Evolutionary conservation across 1,140 invertebrate genomes (phyloP), one percentile per base, ranked within the genome.

Genomic region (Maniola jurtina): DNA sequence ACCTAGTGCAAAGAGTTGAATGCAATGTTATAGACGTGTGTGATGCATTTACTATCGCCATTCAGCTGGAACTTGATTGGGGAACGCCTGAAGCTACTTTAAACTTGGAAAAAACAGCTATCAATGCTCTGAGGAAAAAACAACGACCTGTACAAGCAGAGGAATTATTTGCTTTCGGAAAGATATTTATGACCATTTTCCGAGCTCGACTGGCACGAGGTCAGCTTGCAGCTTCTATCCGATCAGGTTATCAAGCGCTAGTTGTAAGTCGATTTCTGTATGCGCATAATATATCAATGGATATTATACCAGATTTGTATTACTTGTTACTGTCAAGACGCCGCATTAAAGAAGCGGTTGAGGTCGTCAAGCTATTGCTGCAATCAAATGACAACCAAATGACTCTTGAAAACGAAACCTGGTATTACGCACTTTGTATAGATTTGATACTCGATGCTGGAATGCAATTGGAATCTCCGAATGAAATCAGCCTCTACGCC

Each of bases 381-480:
- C 71, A 75, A 35, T 72, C 87, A 34, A 68, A 71, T n/a, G 72
- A 81, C 61, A 78, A 78, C 36, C 67, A 77, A 52, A 62, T 66
- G 40, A 74, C 81, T 34, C 65, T 72, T 13, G 81, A 81, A 50
- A 80, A 73, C 64, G 82, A 88, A 72, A 84, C 83, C 13, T 89
- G 84, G 83, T 92, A 92, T 71, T 87, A 91, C 66, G 87, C 90
- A 10, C 75, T 91, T 38, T 90, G 88, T 60, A 82, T 91, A 14
- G 91, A 91, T 35, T 66, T 92, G 69, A 86, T 91, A 62, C 69
- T 92, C 33, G 89, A 92, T 64, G 84, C 84, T 14, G 90, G 90
- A 36, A 90, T 91, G 66, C 82, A 86, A 50, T 68, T 90, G 13
- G 90, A 89, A 73, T 72, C 86, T 33, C 81, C 86, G 3, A 62